Percentiles rank a stretch among this genome's conserved stretches.
phyloP scores from a whole-genome alignment of 2,888 invertebrate genomes.

The Dolichomitus sp. region DNA sequence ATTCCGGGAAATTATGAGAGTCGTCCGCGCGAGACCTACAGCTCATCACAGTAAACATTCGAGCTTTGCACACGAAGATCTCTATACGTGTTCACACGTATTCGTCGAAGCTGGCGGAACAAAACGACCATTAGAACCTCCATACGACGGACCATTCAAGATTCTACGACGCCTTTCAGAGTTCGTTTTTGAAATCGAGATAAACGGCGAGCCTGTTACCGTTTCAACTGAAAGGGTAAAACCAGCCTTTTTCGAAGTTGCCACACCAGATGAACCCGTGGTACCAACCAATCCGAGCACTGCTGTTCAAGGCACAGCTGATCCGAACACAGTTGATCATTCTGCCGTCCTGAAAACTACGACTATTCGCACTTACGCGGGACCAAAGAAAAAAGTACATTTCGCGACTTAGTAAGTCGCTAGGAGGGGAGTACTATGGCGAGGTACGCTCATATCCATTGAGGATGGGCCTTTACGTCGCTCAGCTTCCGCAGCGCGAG shows the following conservation, averaged over 20 bases:
- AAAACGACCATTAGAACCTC: constrained; percentile 18
- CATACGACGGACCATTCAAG: constrained; percentile 28
- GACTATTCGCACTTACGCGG: too few relatives aligned
- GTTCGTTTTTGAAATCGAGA: neutral
- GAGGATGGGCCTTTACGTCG: neutral
- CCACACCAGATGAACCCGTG: neutral
- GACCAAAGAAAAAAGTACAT: neutral
- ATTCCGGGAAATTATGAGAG: constrained; percentile 1
- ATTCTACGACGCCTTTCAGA: neutral
- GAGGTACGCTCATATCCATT: neutral
- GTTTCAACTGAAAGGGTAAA: constrained; percentile 23
- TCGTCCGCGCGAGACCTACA: neutral
- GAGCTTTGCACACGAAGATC: neutral
- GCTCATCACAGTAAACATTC: neutral
- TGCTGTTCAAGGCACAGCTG: too few relatives aligned
- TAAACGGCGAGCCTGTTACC: constrained; percentile 17
- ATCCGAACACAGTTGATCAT: too few relatives aligned
- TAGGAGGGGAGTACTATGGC: constrained; percentile 7
- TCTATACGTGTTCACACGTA: constrained; percentile 23
- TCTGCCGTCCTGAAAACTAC: neutral
- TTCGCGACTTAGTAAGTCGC: neutral
- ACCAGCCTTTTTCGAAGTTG: constrained; percentile 30
- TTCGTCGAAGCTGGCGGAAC: constrained; percentile 48
- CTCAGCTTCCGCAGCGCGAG: too few relatives aligned
- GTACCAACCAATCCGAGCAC: neutral